Conservation (phyloP, 2,113 vertebrate species). For the Amazona vittata region DNA sequence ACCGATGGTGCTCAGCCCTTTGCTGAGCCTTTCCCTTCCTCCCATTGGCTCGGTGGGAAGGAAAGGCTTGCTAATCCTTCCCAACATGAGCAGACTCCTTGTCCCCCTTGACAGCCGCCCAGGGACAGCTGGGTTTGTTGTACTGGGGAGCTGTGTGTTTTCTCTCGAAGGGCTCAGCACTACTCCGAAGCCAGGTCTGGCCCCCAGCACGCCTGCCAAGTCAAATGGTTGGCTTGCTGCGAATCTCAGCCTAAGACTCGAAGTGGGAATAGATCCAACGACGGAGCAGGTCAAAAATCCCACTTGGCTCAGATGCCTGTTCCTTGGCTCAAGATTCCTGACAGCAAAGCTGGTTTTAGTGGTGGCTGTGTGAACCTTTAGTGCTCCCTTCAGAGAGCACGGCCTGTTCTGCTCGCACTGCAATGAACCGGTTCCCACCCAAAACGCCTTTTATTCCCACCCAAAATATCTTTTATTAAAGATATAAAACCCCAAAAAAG, state of each 20-base stretch:
- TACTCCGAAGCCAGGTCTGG: conserved; percentile 7
- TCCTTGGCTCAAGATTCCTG: not conserved
- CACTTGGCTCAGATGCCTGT: not conserved
- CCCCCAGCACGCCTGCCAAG: not conserved
- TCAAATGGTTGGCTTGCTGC: not conserved
- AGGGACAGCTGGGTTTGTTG: not conserved
- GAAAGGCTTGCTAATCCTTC: conserved; percentile 9
- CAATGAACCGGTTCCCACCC: not conserved
- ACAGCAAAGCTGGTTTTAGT: not conserved
- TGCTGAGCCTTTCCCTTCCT: conserved; percentile 40
- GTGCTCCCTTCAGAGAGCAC: not conserved
- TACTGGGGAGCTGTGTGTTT: not conserved
- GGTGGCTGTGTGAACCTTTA: not conserved
- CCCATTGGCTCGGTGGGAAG: not conserved
- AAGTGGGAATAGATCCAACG: not conserved
- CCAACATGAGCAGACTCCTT: conserved; percentile 13
- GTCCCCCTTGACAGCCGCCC: not conserved
- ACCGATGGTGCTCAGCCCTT: not conserved
- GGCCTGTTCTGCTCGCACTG: not conserved
- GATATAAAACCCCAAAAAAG: not conserved
- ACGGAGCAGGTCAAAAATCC: not conserved
- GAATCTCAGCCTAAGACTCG: not conserved
- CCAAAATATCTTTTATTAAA: not conserved
- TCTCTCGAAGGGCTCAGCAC: not conserved
- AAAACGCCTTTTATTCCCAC: not conserved